A percentile compares a stretch with the other conserved stretches of the same genome.
phyloP scores from a whole-genome alignment of 2,797 vertebrate species.

The Miopithecus talapoin region DNA sequence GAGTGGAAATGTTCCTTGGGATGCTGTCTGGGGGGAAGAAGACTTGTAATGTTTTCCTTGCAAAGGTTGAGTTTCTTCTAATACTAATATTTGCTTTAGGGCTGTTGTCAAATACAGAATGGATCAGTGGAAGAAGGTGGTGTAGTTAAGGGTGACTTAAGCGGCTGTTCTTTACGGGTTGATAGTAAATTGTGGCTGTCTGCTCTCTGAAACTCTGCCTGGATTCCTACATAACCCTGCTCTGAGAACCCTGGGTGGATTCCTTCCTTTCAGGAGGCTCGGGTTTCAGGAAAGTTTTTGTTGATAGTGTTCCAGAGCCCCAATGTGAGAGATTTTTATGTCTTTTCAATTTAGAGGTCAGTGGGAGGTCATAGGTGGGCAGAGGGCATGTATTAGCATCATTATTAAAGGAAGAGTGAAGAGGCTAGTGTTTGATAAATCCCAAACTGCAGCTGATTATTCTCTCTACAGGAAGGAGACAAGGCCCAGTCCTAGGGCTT shows the following conservation, averaged over 20 bases:
- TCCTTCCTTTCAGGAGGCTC: slow-evolving; percentile 20
- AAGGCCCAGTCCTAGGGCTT: neutral
- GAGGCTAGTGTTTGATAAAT: neutral
- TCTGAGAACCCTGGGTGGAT: neutral
- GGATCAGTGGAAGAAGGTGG: neutral
- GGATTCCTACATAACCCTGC: neutral
- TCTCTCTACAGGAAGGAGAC: neutral
- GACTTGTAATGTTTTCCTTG: slow-evolving; percentile 42
- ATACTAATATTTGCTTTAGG: slow-evolving; percentile 42
- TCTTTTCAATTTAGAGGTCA: neutral
- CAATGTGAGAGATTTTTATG: neutral
- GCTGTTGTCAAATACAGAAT: slow-evolving; percentile 34
- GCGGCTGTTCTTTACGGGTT: neutral
- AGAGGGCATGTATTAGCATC: neutral
- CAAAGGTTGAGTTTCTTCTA: slow-evolving; percentile 49
- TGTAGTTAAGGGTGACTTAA: neutral
- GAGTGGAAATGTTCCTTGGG: slow-evolving; percentile 6
- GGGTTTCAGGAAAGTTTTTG: neutral
- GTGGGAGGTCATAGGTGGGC: neutral
- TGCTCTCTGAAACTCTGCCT: slow-evolving; percentile 11
- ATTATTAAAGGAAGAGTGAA: neutral
- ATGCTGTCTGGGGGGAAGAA: neutral
- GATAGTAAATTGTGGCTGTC: neutral
- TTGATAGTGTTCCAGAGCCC: neutral
- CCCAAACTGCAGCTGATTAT: neutral